A percentile compares a stretch with the other conserved stretches of the same genome.
phyloP scores from a whole-genome alignment of 2,113 vertebrate genomes.

The Ammospiza caudacuta region DNA sequence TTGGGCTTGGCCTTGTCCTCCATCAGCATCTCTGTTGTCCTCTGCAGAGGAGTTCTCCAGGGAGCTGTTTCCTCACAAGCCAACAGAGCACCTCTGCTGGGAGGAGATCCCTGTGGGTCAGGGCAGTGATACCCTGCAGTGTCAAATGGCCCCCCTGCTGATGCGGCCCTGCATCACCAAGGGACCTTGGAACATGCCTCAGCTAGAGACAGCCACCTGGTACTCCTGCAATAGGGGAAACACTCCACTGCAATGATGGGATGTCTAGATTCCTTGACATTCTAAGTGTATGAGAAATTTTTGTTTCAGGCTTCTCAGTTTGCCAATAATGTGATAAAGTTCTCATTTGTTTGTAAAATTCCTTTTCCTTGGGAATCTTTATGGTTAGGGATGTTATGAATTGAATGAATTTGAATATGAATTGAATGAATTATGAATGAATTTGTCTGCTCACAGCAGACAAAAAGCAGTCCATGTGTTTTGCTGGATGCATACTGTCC shows the following conservation, averaged over 20 bases:
- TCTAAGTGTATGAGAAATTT: background rate
- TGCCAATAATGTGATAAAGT: too few relatives aligned
- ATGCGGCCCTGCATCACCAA: too few relatives aligned
- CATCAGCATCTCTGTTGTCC: too few relatives aligned
- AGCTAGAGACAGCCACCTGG: background rate
- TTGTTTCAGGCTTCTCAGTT: too few relatives aligned
- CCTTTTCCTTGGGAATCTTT: background rate
- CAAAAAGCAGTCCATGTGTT: background rate
- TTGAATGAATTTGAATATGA: background rate
- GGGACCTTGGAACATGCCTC: background rate
- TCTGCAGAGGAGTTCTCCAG: background rate
- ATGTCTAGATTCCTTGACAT: background rate
- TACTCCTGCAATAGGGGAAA: background rate
- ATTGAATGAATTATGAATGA: too few relatives aligned
- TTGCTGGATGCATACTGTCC: accelerated
- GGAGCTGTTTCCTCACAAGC: background rate
- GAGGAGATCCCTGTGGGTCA: background rate
- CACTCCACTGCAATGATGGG: too few relatives aligned
- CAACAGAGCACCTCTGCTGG: background rate
- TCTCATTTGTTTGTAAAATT: too few relatives aligned
- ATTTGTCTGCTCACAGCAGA: background rate
- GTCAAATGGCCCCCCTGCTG: background rate
- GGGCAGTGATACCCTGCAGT: background rate
- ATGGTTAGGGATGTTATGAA: background rate
- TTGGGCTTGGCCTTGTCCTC: too few relatives aligned